A percentile compares a stretch with the other conserved stretches of the same genome.
Evolutionary conservation across 2,113 vertebrate genomes (phyloP).

Genomic region (Myodes glareolus): DNA sequence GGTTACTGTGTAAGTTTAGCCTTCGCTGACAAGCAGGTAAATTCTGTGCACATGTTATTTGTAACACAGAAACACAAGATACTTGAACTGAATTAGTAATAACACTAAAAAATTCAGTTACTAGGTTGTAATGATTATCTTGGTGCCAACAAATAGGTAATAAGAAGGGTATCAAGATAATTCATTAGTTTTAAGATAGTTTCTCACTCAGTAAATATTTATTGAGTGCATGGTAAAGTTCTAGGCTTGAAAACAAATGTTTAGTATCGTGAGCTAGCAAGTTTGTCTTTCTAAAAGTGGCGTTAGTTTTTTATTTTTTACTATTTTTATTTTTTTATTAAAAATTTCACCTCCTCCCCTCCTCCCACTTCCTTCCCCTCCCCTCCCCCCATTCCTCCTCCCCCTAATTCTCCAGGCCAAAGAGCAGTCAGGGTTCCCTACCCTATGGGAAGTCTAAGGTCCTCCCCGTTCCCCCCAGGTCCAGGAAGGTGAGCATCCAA

Average conservation of each 20-base stretch:
- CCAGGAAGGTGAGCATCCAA: too few species aligned
- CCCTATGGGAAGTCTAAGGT: too few species aligned
- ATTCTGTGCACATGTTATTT: not conserved
- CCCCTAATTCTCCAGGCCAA: too few species aligned
- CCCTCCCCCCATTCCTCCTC: too few species aligned
- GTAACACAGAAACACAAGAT: conserved; percentile 10
- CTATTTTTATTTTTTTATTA: too few species aligned
- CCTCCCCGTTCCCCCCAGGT: too few species aligned
- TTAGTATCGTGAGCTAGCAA: not conserved
- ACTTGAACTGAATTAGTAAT: not conserved
- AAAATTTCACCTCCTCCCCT: too few species aligned
- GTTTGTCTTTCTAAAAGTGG: not conserved
- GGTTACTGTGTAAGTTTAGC: not conserved
- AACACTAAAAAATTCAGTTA: not conserved
- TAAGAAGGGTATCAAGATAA: not conserved
- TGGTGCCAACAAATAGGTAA: not conserved
- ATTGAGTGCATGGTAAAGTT: not conserved
- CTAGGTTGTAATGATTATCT: not conserved
- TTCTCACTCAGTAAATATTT: not conserved
- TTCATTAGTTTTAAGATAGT: not conserved
- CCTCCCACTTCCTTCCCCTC: too few species aligned
- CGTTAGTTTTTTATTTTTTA: too few species aligned
- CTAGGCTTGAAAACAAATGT: not conserved
- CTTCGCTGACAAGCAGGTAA: conserved; percentile 15
- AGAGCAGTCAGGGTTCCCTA: too few species aligned